phyloP scores from a whole-genome alignment of 37 sponge, comb jelly and placozoan species.

The Bolinopsis microptera region DNA sequence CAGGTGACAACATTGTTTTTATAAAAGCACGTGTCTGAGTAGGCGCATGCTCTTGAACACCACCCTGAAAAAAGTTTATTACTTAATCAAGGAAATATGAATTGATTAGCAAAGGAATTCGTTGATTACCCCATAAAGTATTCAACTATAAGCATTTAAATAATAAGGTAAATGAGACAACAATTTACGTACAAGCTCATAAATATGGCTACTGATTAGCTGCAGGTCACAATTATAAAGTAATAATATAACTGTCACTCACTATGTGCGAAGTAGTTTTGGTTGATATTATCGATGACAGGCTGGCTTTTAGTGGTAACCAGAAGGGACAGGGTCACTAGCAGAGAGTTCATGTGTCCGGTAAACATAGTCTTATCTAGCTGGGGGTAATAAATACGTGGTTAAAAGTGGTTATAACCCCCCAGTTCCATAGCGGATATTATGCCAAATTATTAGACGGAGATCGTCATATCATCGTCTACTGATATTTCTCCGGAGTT shows the following conservation, averaged over 20 bases:
- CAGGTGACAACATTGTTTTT: conserved; percentile 25
- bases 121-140: neutral
- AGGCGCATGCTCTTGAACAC: conserved; percentile 5
- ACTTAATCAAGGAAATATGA: neutral
- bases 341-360: neutral
- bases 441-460: no score
- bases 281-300: neutral
- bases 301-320: neutral
- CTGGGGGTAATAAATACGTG: no score
- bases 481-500: no score
- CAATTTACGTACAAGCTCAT: no score
- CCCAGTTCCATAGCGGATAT: no score
- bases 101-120: neutral
- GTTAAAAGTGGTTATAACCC: no score
- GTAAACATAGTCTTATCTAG: no score
- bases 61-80: neutral
- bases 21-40: conserved; percentile 8
- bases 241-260: neutral
- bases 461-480: no score
- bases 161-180: no score
- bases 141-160: no score
- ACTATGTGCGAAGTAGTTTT: conserved; percentile 32
- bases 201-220: no score
- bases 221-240: no score
- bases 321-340: neutral